phyloP scores from a whole-genome alignment of 2,113 vertebrate genomes.

The Arizona elegans region DNA sequence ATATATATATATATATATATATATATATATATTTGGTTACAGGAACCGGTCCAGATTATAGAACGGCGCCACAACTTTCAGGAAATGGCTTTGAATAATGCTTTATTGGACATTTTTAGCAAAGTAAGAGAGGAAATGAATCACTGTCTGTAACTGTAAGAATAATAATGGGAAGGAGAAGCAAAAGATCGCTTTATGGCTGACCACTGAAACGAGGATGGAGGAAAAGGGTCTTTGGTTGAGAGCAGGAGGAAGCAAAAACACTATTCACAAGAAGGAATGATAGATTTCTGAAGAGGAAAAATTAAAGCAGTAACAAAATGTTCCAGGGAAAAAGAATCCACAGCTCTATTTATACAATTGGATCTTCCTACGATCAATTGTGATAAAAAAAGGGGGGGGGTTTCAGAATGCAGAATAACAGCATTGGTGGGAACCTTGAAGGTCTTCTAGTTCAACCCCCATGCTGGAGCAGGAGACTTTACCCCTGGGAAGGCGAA shows the following conservation, averaged over 20 bases:
- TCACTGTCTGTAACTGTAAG: accelerated
- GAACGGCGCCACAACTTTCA: neutral
- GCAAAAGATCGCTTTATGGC: neutral
- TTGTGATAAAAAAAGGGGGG: neutral
- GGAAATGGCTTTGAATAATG: slow-evolving; percentile 40
- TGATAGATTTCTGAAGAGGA: neutral
- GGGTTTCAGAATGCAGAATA: neutral
- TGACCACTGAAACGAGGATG: neutral
- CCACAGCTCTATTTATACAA: neutral
- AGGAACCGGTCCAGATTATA: slow-evolving; percentile 30
- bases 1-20: too few relatives aligned
- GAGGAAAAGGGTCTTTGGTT: neutral
- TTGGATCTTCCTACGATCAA: neutral
- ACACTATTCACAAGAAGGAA: neutral
- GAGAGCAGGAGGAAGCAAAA: neutral
- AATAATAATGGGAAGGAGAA: neutral
- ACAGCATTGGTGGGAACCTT: neutral
- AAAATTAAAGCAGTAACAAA: neutral
- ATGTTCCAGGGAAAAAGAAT: neutral
- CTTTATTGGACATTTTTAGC: slow-evolving; percentile 33
- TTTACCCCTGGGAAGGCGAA: too few relatives aligned
- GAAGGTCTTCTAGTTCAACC: neutral
- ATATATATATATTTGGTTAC: neutral
- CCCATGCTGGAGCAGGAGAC: too few relatives aligned
- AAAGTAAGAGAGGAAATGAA: neutral